Evolutionary conservation across 92 coral and sea anemone species (phyloP), one percentile per base, ranked within the genome.

Genomic region (Isaurus tuberculatus): DNA sequence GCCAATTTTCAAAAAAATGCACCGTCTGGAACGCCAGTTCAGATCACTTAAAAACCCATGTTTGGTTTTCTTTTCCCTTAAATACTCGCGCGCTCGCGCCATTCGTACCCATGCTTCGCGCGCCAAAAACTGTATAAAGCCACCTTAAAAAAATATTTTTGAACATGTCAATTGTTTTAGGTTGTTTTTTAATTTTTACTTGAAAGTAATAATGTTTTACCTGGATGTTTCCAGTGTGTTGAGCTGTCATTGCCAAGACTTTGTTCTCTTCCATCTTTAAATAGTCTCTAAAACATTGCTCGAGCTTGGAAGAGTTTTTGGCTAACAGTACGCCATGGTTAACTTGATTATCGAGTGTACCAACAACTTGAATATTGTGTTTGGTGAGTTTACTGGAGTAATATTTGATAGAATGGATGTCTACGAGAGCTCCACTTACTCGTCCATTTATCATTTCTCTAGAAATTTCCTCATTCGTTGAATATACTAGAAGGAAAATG

Each of bases 351-450:
- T 36, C 89, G 8, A 96, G 80, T 6, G 94, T 88, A 29, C 89
- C 90, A 1, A 88, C 94, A 8, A 81, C 90, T 73, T 80, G 79
- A 17, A 94, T 90, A 66, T 93, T 92, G 75, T 94, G 90, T 55
- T 88, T 75, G 19, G 85, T 84, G n/a, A 95, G 84, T 5, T 68
- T 42, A 46, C 78, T 67, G 13, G 89, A 81, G 63, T 89, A 88
- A 53, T 91, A 86, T 73, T 90, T 90, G 20, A 96, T 85, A 17
- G 94, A 91, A 55, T 96, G 95, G 7, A 95, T 90, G 72, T 96
- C 98, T 34, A 94, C 86, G 25, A 96, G 65, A 33, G 98, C 95
- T 2, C 91, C 98, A 17, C 88, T 93, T 8, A 96, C 99, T 8
- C 61, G 72, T 66, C 89, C 90, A 40, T 90, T 82, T 11, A 92